Evolutionary conservation across 2,888 invertebrate genomes (phyloP).

Genomic region (Netelia melanura): DNA sequence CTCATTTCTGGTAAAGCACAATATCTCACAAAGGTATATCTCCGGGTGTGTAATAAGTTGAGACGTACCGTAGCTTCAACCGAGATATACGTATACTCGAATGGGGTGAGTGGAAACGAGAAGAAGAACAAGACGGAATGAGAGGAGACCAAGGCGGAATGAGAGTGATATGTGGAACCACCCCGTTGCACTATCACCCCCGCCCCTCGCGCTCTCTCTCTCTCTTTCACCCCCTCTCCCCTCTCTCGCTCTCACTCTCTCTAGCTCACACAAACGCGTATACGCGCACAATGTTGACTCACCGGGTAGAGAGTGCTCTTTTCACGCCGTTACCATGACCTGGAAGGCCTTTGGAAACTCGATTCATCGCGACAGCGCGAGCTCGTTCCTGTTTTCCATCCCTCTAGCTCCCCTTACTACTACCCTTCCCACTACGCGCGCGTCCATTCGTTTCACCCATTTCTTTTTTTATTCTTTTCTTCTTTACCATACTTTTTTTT

Average conservation of each 20-base stretch:
- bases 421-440: background rate
- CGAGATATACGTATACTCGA: constrained; percentile 52
- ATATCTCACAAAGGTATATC: constrained; percentile 70
- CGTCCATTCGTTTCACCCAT: background rate
- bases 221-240: background rate
- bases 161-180: constrained; percentile 46
- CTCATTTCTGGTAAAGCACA: constrained; percentile 73
- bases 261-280: background rate
- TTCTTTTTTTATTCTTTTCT: background rate
- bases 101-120: constrained; percentile 50
- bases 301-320: constrained; percentile 69
- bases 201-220: background rate
- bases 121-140: constrained; percentile 49
- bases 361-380: constrained; percentile 74
- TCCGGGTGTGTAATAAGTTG: constrained; percentile 60
- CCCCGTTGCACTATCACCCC: constrained; percentile 6
- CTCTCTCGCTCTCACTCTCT: background rate
- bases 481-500: background rate
- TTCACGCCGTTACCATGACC: constrained; percentile 69
- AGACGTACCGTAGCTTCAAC: constrained; percentile 42
- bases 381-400: constrained; percentile 71
- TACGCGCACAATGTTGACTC: constrained; percentile 64
- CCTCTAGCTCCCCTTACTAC: background rate
- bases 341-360: constrained; percentile 75
- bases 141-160: constrained; percentile 39